A percentile compares a stretch with the other conserved stretches of the same genome.
These are phyloP conservation scores for Cheilosia vernalis DNA, from an alignment of 2,888 invertebrate genomes.

Conservation along the genomic window DNA sequence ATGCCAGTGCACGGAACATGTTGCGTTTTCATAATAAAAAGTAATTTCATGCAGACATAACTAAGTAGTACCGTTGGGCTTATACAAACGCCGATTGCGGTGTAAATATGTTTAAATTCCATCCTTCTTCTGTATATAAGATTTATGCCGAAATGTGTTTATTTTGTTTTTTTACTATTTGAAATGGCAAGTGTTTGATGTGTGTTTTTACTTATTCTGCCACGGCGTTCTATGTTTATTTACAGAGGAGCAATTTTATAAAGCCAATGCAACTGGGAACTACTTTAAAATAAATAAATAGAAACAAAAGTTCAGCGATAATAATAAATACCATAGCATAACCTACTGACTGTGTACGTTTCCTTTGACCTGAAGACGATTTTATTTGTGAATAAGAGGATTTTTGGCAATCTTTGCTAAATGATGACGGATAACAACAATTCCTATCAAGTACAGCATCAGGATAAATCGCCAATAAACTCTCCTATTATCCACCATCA, in stretches of 20 bases:
- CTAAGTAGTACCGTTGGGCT: too few species aligned
- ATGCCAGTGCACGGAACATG: too few species aligned
- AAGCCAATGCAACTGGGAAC: not conserved
- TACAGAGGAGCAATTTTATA: not conserved
- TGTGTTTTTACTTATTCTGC: not conserved
- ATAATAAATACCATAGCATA: not conserved
- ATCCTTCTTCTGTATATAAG: not conserved
- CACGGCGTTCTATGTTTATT: not conserved
- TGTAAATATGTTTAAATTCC: not conserved
- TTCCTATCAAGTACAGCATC: constrained; percentile 61
- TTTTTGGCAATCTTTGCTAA: constrained; percentile 33
- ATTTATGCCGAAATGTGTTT: not conserved
- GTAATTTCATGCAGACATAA: not conserved
- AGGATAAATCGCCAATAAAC: constrained; percentile 59
- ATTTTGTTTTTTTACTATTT: not conserved
- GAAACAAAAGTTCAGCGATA: not conserved
- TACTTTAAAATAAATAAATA: not conserved
- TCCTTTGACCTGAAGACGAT: not conserved
- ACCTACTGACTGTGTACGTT: not conserved
- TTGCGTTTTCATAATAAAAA: not conserved
- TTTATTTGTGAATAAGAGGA: not conserved
- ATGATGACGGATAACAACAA: constrained; percentile 73
- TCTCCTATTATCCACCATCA: constrained; percentile 49
- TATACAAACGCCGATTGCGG: not conserved
- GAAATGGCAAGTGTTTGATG: not conserved